Evolutionary conservation across 2,113 vertebrate genomes (phyloP).

Genomic region (Oryzias woworae): DNA sequence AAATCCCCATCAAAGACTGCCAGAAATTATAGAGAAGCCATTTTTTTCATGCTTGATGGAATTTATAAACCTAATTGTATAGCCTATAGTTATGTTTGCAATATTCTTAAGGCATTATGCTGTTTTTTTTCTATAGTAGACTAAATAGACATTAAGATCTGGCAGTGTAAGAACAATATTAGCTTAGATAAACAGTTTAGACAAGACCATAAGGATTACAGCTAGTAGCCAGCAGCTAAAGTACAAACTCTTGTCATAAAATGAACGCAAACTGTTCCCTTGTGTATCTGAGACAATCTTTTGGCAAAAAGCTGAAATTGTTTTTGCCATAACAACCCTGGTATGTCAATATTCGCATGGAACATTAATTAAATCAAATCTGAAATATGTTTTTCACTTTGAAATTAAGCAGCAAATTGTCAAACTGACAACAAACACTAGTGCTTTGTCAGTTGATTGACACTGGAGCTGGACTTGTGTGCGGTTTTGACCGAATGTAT

Average conservation of each 20-base stretch:
- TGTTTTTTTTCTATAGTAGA: slow-evolving; percentile 7
- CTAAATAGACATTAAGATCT: slow-evolving; percentile 9
- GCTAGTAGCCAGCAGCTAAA: background rate
- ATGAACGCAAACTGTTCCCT: too few relatives aligned
- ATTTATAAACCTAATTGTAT: slow-evolving; percentile 56
- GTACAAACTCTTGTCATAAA: background rate
- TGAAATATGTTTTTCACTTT: background rate
- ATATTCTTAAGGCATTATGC: background rate
- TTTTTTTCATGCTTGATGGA: slow-evolving; percentile 49
- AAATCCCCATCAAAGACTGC: slow-evolving; percentile 72
- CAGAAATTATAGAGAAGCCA: slow-evolving; percentile 52
- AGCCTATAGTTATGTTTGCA: slow-evolving; percentile 34
- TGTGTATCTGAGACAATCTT: too few relatives aligned
- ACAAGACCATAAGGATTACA: background rate
- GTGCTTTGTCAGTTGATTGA: too few relatives aligned
- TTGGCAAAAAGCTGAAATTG: too few relatives aligned
- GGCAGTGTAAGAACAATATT: background rate
- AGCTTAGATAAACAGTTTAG: background rate
- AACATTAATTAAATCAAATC: too few relatives aligned
- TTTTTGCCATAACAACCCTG: too few relatives aligned
- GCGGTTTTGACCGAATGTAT: background rate
- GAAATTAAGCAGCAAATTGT: background rate
- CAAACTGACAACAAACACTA: too few relatives aligned
- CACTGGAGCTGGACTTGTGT: too few relatives aligned
- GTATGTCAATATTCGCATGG: too few relatives aligned